phyloP scores from a whole-genome alignment of 53 echinoderm and acorn worm species.

The Luidia sarsii region DNA sequence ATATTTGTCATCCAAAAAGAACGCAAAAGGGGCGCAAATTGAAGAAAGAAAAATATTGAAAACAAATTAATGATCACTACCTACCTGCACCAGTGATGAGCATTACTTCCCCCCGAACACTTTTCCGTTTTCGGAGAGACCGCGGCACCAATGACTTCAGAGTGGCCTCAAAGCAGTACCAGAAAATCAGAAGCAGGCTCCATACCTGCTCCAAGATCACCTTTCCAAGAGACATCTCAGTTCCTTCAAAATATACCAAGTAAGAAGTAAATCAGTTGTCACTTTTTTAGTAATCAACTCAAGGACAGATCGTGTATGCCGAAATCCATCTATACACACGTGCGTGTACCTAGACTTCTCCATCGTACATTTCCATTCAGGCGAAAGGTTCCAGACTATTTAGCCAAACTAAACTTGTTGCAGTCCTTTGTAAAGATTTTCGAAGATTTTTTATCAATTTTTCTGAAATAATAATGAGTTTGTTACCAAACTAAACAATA shows the following conservation, averaged over 20 bases:
- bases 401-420: background rate
- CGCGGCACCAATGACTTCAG: slow-evolving; percentile 17
- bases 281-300: too few relatives aligned
- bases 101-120: slow-evolving; percentile 85
- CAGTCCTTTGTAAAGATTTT: too few relatives aligned
- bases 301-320: too few relatives aligned
- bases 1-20: too few relatives aligned
- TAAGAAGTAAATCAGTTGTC: too few relatives aligned
- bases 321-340: too few relatives aligned
- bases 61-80: background rate
- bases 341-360: background rate
- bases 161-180: slow-evolving; percentile 39
- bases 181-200: slow-evolving; percentile 7
- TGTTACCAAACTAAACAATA: too few relatives aligned
- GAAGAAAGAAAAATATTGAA: too few relatives aligned
- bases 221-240: slow-evolving; percentile 27
- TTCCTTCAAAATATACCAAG: slow-evolving; percentile 24
- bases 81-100: slow-evolving; percentile 82
- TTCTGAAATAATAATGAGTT: too few relatives aligned
- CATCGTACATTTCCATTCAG: background rate
- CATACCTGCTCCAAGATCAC: background rate
- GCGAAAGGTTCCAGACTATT: background rate
- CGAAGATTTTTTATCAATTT: too few relatives aligned
- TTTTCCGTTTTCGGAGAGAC: slow-evolving; percentile 55
- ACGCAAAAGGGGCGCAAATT: too few relatives aligned